These are phyloP conservation scores for Brienomyrus brachyistius DNA, from an alignment of 2,113 vertebrate genomes.

Conservation along the genomic window DNA sequence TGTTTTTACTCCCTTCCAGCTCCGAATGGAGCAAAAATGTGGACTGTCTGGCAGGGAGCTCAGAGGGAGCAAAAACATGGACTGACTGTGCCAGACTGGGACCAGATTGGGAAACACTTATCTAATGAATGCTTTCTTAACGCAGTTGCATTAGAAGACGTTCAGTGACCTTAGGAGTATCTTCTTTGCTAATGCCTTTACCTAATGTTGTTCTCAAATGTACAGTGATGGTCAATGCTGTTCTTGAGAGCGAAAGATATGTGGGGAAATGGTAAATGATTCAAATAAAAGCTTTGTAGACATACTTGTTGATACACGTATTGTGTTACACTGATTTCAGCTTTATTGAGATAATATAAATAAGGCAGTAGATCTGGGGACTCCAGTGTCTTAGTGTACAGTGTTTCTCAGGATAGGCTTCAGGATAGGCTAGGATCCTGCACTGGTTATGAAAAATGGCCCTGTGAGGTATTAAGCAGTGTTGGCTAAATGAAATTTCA, in stretches of 20 bases:
- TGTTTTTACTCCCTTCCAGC: too few species aligned
- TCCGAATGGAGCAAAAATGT: too few species aligned
- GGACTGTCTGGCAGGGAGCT: too few species aligned
- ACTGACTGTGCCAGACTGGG: too few species aligned
- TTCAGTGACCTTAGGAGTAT: background rate
- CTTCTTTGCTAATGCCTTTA: background rate
- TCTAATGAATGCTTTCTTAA: background rate
- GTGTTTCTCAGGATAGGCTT: background rate
- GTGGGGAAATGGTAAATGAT: background rate
- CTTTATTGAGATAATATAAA: background rate
- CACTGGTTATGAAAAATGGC: background rate
- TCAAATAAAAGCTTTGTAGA: background rate
- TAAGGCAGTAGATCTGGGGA: background rate
- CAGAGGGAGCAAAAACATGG: too few species aligned
- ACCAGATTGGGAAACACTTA: background rate
- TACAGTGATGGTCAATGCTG: background rate
- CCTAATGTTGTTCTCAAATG: background rate
- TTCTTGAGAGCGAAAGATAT: background rate
- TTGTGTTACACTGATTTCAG: background rate
- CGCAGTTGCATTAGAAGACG: background rate
- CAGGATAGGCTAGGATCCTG: background rate
- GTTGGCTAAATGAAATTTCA: background rate
- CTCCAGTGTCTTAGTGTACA: background rate
- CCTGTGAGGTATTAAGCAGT: background rate
- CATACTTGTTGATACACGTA: background rate